A percentile compares a stretch with the other conserved stretches of the same genome.
These are phyloP conservation scores for Luscinia megarhynchos DNA, from an alignment of 2,797 vertebrate species.

Conservation along the genomic window DNA sequence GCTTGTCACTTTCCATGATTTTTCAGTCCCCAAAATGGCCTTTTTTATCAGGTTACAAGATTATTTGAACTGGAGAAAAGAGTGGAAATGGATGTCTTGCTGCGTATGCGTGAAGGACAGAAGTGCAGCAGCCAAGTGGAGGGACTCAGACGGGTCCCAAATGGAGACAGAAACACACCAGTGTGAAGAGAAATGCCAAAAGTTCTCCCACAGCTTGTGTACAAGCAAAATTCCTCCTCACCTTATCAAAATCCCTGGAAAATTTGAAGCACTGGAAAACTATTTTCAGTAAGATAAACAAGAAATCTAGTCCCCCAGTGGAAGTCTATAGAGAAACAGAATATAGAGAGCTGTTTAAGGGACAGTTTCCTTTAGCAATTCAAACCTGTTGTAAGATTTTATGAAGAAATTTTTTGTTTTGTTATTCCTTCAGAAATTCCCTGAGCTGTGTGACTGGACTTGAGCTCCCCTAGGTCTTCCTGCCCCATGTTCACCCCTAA, in stretches of 20 bases:
- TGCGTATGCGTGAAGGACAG: background rate
- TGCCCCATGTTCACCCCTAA: background rate
- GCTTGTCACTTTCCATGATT: background rate
- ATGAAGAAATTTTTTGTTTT: background rate
- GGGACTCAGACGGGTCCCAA: background rate
- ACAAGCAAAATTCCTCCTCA: background rate
- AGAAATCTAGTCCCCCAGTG: background rate
- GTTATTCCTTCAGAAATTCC: background rate
- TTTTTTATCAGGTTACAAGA: conserved; percentile 5
- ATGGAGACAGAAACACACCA: background rate
- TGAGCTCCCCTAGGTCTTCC: background rate
- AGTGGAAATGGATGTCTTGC: background rate
- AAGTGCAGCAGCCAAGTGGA: background rate
- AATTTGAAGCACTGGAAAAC: background rate
- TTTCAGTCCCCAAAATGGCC: background rate
- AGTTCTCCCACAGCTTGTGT: background rate
- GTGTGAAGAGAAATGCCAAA: background rate
- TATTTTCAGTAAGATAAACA: background rate
- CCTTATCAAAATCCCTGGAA: background rate
- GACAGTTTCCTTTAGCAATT: background rate
- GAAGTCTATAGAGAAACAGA: background rate
- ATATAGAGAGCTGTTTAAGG: background rate
- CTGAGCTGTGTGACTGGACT: background rate
- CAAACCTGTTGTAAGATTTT: background rate
- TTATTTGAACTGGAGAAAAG: background rate